Conservation (phyloP, 37 sponge, comb jelly and placozoan species). For the Theonella swinhoei region DNA sequence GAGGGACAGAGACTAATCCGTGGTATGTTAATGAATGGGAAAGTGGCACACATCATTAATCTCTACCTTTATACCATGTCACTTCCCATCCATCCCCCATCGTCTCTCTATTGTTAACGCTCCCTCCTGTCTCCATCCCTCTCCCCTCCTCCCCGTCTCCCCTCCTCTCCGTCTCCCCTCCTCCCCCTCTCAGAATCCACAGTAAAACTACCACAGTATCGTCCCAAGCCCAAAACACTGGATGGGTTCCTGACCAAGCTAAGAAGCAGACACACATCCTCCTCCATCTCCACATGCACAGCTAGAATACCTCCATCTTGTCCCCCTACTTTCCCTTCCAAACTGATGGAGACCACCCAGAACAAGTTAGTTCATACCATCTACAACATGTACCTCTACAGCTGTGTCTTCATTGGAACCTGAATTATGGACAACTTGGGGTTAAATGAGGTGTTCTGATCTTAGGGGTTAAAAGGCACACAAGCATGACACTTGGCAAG, state of each 20-base stretch:
- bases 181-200: conserved; percentile 44
- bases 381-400: too few species aligned
- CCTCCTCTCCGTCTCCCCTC: not conserved
- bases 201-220: conserved; percentile 65
- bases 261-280: not conserved
- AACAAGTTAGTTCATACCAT: not conserved
- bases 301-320: not conserved
- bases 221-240: conserved; percentile 59
- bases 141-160: not conserved
- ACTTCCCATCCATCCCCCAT: not conserved
- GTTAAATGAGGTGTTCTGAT: too few species aligned
- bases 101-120: not conserved
- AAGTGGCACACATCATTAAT: not conserved
- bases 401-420: too few species aligned
- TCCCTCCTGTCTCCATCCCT: not conserved
- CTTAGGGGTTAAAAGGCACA: too few species aligned
- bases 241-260: conserved; percentile 68
- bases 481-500: too few species aligned
- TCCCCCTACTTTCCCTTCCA: not conserved
- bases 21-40: conserved; percentile 38
- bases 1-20: conserved; percentile 73
- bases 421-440: too few species aligned
- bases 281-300: not conserved
- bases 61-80: not conserved
- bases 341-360: not conserved